phyloP scores from a whole-genome alignment of 1,140 invertebrate genomes.

The Danaus plexippus region DNA sequence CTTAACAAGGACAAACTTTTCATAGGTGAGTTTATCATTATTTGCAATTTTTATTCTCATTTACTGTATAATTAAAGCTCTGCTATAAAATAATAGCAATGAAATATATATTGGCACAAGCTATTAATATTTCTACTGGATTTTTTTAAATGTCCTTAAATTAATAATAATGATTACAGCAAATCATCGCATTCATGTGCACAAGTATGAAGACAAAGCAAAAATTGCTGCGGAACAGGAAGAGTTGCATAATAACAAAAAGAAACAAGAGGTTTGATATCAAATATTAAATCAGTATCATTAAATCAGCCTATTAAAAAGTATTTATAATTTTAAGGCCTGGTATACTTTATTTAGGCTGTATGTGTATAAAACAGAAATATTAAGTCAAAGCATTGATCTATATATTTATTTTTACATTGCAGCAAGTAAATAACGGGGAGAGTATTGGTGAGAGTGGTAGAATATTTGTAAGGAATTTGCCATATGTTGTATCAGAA shows the following conservation, averaged over 20 bases:
- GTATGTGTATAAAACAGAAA: too few relatives aligned
- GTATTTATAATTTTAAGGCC: too few relatives aligned
- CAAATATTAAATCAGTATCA: too few relatives aligned
- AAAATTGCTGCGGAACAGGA: constrained; percentile 55
- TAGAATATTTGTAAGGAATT: constrained; percentile 94
- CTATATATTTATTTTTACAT: constrained; percentile 13
- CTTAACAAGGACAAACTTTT: constrained; percentile 91
- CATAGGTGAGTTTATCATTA: constrained; percentile 73
- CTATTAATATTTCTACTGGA: not conserved
- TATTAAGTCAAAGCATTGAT: constrained; percentile 34
- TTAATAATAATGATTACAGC: constrained; percentile 43
- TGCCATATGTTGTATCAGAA: constrained; percentile 91
- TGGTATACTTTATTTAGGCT: too few relatives aligned
- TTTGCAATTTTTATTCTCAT: not conserved
- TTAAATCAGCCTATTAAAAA: too few relatives aligned
- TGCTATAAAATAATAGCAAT: too few relatives aligned
- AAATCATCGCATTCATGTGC: constrained; percentile 77
- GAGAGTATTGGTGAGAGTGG: constrained; percentile 93
- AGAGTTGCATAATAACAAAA: constrained; percentile 51
- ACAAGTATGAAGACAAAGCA: constrained; percentile 75
- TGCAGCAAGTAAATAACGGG: constrained; percentile 76
- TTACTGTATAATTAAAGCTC: too few relatives aligned
- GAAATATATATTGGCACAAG: constrained; percentile 11
- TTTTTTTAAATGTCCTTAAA: not conserved
- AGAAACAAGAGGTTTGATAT: constrained; percentile 76